Evolutionary conservation across 2,888 invertebrate genomes (phyloP).

Genomic region (Spodoptera littoralis): DNA sequence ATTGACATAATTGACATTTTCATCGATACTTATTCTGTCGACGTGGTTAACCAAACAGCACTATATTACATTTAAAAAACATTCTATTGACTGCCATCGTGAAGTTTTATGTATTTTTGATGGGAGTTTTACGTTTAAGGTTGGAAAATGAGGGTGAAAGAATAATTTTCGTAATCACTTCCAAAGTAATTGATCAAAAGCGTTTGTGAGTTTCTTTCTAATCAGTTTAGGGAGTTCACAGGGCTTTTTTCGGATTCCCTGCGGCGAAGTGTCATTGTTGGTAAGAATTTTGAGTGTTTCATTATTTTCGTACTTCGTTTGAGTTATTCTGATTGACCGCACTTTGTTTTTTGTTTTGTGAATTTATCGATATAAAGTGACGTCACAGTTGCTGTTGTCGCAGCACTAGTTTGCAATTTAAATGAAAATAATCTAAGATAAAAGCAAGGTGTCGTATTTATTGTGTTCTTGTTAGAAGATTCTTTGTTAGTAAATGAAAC

Average conservation of each 20-base stretch:
- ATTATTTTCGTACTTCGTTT: not conserved
- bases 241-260: slow-evolving; percentile 17
- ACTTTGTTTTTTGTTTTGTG: not conserved
- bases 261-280: slow-evolving; percentile 21
- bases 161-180: slow-evolving; percentile 47
- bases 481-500: too few relatives aligned
- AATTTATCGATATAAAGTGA: not conserved
- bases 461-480: too few relatives aligned
- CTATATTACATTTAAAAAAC: slow-evolving; percentile 37
- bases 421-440: too few relatives aligned
- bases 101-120: slow-evolving; percentile 53
- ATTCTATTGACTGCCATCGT: slow-evolving; percentile 46
- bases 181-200: slow-evolving; percentile 54
- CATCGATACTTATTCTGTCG: too few relatives aligned
- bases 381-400: not conserved
- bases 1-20: too few relatives aligned
- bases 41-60: too few relatives aligned
- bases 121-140: slow-evolving; percentile 42
- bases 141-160: slow-evolving; percentile 28
- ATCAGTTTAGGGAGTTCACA: slow-evolving; percentile 28
- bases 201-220: slow-evolving; percentile 28
- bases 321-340: not conserved
- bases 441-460: too few relatives aligned
- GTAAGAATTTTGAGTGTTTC: slow-evolving; percentile 17
- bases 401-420: too few relatives aligned